Evolutionary conservation across 2,797 vertebrate genomes (phyloP).

Genomic region (Pagetopsis macropterus): DNA sequence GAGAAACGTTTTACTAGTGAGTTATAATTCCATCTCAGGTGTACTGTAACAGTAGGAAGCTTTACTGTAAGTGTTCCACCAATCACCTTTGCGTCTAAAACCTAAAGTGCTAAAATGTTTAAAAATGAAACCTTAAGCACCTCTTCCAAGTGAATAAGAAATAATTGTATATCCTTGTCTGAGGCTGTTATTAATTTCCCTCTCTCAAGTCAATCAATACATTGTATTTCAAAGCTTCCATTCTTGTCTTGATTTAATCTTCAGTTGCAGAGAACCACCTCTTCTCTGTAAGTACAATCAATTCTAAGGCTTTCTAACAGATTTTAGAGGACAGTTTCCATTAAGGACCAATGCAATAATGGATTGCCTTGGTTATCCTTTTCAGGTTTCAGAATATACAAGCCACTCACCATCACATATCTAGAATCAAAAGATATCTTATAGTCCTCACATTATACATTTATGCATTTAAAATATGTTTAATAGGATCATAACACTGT

Average conservation of each 20-base stretch:
- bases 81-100: not conserved
- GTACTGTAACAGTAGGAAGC: not conserved
- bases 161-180: conserved; percentile 35
- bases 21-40: not conserved
- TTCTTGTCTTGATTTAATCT: conserved; percentile 53
- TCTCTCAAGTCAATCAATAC: conserved; percentile 43
- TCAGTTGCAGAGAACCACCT: conserved; percentile 31
- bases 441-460: too few relatives aligned
- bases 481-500: too few relatives aligned
- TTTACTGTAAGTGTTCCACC: not conserved
- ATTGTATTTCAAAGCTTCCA: conserved; percentile 42
- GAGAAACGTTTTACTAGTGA: not conserved
- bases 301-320: conserved; percentile 51
- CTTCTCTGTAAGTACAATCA: conserved; percentile 21
- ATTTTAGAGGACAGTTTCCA: conserved; percentile 26
- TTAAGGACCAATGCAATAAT: conserved; percentile 21
- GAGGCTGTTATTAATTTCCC: conserved; percentile 25
- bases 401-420: not conserved
- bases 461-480: too few relatives aligned
- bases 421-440: not conserved
- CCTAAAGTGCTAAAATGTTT: not conserved
- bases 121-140: conserved; percentile 24
- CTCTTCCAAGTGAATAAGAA: conserved; percentile 18
- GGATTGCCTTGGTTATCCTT: conserved; percentile 16
- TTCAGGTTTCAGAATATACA: not conserved